phyloP scores from a whole-genome alignment of 2,797 vertebrate genomes.

The Phalloptychus januarius region DNA sequence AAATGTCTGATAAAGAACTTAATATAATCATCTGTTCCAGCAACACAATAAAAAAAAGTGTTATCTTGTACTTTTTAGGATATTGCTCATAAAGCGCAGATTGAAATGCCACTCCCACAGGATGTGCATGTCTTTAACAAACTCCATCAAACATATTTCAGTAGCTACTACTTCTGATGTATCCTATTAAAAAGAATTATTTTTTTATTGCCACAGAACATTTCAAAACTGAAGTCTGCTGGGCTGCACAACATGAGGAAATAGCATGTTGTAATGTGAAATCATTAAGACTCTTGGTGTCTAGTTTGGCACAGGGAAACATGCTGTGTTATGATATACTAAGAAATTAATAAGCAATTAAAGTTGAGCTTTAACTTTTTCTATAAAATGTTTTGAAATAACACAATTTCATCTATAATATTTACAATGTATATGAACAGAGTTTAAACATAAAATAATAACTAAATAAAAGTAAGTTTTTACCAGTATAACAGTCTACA shows the following conservation, averaged over 20 bases:
- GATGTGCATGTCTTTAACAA: not conserved
- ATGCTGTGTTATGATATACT: not conserved
- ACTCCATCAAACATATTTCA: not conserved
- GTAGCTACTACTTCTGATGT: not conserved
- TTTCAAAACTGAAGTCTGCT: not conserved
- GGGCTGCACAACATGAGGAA: not conserved
- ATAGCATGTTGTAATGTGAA: not conserved
- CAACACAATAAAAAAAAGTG: not conserved
- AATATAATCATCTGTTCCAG: not conserved
- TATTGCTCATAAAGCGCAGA: not conserved
- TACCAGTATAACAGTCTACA: not conserved
- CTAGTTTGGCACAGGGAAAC: not conserved
- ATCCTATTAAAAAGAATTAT: not conserved
- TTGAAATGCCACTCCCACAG: not conserved
- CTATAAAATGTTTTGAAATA: not conserved
- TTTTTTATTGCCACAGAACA: not conserved
- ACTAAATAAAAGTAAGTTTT: not conserved
- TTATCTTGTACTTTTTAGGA: not conserved
- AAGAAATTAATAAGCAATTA: not conserved
- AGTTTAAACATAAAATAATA: not conserved
- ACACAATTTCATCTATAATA: not conserved
- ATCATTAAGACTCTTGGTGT: not conserved
- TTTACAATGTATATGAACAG: not conserved
- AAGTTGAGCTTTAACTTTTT: not conserved
- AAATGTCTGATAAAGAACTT: slow-evolving; percentile 35